phyloP scores from a whole-genome alignment of 2,113 vertebrate species.

The Hippocampus mohnikei region DNA sequence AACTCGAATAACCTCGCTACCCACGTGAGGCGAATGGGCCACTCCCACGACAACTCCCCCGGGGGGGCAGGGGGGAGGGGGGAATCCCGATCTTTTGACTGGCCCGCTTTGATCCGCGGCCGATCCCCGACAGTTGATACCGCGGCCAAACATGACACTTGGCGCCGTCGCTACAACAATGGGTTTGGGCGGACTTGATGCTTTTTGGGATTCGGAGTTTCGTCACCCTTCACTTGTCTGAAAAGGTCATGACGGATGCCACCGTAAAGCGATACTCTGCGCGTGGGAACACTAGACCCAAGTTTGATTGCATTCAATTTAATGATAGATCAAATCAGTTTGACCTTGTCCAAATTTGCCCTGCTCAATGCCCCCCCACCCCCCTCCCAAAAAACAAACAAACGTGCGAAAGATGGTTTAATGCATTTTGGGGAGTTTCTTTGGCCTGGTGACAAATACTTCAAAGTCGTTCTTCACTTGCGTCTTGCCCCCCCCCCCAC shows the following conservation, averaged over 20 bases:
- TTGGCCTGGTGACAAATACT: slow-evolving; percentile 19
- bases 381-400: neutral
- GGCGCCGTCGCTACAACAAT: slow-evolving; percentile 41
- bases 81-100: slow-evolving; percentile 66
- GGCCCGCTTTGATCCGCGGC: slow-evolving; percentile 67
- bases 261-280: neutral
- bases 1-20: slow-evolving; percentile 25
- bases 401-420: neutral
- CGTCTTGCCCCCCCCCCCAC: neutral
- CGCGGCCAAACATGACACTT: slow-evolving; percentile 58
- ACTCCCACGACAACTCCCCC: slow-evolving; percentile 64
- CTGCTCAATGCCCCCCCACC: too few relatives aligned
- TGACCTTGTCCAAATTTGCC: neutral
- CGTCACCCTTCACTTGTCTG: neutral
- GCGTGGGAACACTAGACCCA: neutral
- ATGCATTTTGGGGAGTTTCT: neutral
- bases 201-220: slow-evolving; percentile 7
- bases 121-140: slow-evolving; percentile 65
- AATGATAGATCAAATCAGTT: neutral
- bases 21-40: slow-evolving; percentile 42
- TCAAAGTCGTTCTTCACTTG: slow-evolving; percentile 1
- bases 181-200: slow-evolving; percentile 34
- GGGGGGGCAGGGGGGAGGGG: slow-evolving; percentile 39
- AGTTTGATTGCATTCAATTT: neutral
- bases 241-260: too few relatives aligned